Conservation (phyloP, 2,888 invertebrate species). For the Nebria brevicollis region DNA sequence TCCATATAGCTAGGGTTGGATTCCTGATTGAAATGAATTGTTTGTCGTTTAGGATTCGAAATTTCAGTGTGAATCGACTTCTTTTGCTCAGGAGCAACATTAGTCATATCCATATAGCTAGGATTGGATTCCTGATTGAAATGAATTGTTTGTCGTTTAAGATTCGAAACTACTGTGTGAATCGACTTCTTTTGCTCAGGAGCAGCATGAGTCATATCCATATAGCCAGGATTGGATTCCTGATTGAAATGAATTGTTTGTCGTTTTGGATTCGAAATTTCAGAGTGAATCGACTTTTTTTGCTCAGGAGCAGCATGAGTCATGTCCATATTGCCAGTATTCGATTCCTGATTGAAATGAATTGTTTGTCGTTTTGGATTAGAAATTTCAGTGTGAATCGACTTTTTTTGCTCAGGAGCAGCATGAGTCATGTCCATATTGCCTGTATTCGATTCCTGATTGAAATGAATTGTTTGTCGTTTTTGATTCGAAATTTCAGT, state of each 20-base stretch:
- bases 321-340: constrained; percentile 8
- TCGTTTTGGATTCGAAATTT: not conserved
- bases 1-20: constrained; percentile 4
- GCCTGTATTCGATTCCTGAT: not conserved
- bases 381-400: too few species aligned
- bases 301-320: constrained; percentile 16
- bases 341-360: constrained; percentile 5
- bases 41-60: constrained; percentile 10
- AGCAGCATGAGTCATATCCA: constrained; percentile 3
- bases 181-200: not conserved
- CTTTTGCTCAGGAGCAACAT: not conserved
- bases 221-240: not conserved
- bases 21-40: constrained; percentile 2
- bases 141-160: constrained; percentile 14
- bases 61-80: not conserved
- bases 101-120: constrained; percentile 20
- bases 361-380: constrained; percentile 19
- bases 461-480: not conserved
- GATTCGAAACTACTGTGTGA: not conserved
- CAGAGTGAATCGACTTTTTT: not conserved
- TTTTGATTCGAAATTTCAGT: not conserved
- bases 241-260: constrained; percentile 13
- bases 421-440: not conserved
- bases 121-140: constrained; percentile 4
- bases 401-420: not conserved